Base-by-base conservation (phyloP, 2,797 vertebrate species). In the Anomalospiza imberbis region DNA sequence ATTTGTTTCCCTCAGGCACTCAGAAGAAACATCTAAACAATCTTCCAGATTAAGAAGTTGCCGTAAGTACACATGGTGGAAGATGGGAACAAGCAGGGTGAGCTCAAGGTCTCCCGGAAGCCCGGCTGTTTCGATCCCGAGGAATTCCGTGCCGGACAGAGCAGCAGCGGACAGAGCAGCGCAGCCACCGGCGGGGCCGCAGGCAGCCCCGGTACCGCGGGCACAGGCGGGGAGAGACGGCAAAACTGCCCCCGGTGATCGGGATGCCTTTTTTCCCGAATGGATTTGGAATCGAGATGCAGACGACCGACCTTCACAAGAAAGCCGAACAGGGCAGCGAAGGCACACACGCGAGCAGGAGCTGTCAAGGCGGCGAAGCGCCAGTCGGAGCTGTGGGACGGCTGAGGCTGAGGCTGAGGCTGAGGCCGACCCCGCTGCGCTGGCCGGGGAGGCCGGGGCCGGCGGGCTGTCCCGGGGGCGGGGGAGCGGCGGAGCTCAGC, bases 341-440 rank as follows among this genome's bases (percentile, higher is more conserved):
- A 8, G 28, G 10, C 12, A 14, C 17, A 13, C 20, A 2, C 4
- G 10, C 9, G 17, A 32, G 13, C 25, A 4, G 20, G 15, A 55
- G 53, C 34, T 4, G 18, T 2, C 40, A 2, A 9, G 24, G 5
- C 36, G 7, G 20, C 8, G 31, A 29, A 10, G 32, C 4, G 12
- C 24, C 38, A 20, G 18, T 6, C 20, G 5, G 6, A 11, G 2
- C 8, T 0, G 11, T 0, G 47, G 4, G 13, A 6, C 1, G 28
- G 3, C 42, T 1, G 20, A 5, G n/a, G n/a, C n/a, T n/a, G n/a
- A n/a, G n/a, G n/a, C n/a, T n/a, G n/a, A n/a, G n/a, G n/a, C n/a
- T n/a, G n/a, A n/a, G 1, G 5, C 12, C n/a, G 2, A 14, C 8
- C 17, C 20, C 20, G 17, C 42, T 5, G 22, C 12, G 4, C 16